Evolutionary conservation across 2,113 vertebrate genomes (phyloP).

Genomic region (Corythoichthys haematopterus): DNA sequence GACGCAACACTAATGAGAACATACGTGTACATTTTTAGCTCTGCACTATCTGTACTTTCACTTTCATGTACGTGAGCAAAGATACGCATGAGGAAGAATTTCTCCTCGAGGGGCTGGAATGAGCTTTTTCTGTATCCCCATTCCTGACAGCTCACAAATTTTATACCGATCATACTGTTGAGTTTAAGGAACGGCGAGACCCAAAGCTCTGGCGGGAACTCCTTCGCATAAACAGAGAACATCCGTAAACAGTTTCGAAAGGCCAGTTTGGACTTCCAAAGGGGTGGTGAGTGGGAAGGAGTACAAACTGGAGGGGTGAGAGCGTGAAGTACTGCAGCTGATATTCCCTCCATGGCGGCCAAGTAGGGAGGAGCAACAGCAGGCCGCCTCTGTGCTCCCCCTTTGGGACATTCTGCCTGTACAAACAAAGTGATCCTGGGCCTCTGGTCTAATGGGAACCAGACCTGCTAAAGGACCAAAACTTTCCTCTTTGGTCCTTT

Average conservation of each 20-base stretch:
- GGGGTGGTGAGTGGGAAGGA: slow-evolving; percentile 48
- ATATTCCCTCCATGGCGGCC: slow-evolving; percentile 51
- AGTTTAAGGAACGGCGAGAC: slow-evolving; percentile 31
- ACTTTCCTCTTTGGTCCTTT: slow-evolving; percentile 35
- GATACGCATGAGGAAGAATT: neutral
- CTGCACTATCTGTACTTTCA: neutral
- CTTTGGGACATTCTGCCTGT: slow-evolving; percentile 68
- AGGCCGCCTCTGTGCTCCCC: slow-evolving; percentile 58
- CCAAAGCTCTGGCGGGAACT: slow-evolving; percentile 37
- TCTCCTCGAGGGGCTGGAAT: neutral
- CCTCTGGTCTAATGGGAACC: slow-evolving; percentile 77
- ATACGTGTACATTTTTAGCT: neutral
- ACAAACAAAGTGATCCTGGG: slow-evolving; percentile 66
- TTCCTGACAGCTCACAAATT: slow-evolving; percentile 15
- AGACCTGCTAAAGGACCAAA: slow-evolving; percentile 65
- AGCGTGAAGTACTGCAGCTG: slow-evolving; percentile 55
- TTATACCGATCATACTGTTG: slow-evolving; percentile 38
- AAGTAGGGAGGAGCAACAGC: slow-evolving; percentile 61
- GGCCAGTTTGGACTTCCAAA: slow-evolving; percentile 52
- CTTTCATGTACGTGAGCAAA: neutral
- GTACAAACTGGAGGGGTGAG: slow-evolving; percentile 36
- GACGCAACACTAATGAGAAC: neutral
- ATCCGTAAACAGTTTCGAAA: slow-evolving; percentile 64
- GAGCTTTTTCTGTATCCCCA: neutral
- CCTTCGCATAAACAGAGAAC: slow-evolving; percentile 62